Evolutionary conservation across 2,797 vertebrate genomes (phyloP), one percentile per base, ranked within the genome.

Genomic region (Erpetoichthys calabaricus): DNA sequence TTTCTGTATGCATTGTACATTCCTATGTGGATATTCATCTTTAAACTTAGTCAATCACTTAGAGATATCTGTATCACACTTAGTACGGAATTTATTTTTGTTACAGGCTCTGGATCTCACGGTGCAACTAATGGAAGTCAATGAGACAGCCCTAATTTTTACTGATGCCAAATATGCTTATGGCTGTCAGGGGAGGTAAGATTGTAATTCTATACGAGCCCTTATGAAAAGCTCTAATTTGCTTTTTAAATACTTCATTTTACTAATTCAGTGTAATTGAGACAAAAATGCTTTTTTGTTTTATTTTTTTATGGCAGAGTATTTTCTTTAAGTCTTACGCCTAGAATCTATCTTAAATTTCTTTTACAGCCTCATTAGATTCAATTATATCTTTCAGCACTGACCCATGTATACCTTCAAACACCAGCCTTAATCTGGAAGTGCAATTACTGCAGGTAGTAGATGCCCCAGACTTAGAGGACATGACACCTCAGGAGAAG

Each of bases 121-220:
- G 0, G 87, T 91, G 55, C 90, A 91, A 62, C 86, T 98, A 53
- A 86, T 98, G 91, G 90, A 91, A 41, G 76, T 86, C 60, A 80
- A 82, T 2, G 94, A 98, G 73, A 92, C 80, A 0, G 89, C 89
- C 3, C 67, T 91, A 53, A 77, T 98, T 42, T 61, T 78, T n/a
- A 82, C 89, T 3, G 82, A 89, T 8, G 77, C 91, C 6, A 97
- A 92, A 77, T 98, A 98, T 55, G 90, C 90, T 65, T 97, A 89
- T 0, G 91, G 94, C 4, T 55, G 76, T 2, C 75, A 84, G 60
- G 94, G 92, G 73, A 95, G 94, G 95, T 98, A 70, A 46, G 78
- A 64, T 63, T 1, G 0, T 10, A 55, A 51, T 50, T 51, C 5
- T 51, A 25, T 25, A 25, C 25, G 2, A 25, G 25, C 25, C 25